Conservation (phyloP, 2,888 invertebrate species). For the Harpalus rubripes region DNA sequence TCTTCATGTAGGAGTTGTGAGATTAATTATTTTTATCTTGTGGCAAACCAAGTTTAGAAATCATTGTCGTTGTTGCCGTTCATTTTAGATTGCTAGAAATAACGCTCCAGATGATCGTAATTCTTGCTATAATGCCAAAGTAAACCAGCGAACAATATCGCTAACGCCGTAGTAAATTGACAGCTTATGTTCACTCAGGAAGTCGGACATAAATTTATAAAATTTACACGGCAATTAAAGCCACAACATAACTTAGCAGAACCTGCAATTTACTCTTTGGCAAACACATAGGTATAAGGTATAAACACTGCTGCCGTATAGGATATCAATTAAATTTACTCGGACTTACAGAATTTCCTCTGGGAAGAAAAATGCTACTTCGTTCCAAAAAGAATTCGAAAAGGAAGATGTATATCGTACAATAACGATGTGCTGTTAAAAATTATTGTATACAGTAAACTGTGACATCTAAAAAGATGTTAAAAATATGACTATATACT, state of each 20-base stretch:
- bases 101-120: neutral
- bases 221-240: conserved; percentile 44
- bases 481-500: too few species aligned
- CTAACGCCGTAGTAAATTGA: conserved; percentile 23
- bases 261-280: conserved; percentile 8
- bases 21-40: too few species aligned
- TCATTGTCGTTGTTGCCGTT: neutral
- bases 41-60: neutral
- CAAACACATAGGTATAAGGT: too few species aligned
- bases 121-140: neutral
- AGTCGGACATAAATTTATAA: conserved; percentile 40
- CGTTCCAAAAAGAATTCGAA: neutral
- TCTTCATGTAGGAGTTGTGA: too few species aligned
- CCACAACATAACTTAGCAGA: conserved; percentile 20
- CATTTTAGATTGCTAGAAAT: neutral
- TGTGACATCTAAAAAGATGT: too few species aligned
- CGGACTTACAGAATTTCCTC: neutral
- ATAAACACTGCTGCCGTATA: conserved; percentile 10
- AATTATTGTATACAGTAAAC: too few species aligned
- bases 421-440: too few species aligned
- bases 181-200: conserved; percentile 37
- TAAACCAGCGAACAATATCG: conserved; percentile 18
- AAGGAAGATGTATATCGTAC: neutral
- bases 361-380: neutral
- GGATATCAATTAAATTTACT: conserved; percentile 22